These are phyloP conservation scores for Antennarius maculatus DNA, from an alignment of 2,797 vertebrate genomes.

Conservation along the genomic window DNA sequence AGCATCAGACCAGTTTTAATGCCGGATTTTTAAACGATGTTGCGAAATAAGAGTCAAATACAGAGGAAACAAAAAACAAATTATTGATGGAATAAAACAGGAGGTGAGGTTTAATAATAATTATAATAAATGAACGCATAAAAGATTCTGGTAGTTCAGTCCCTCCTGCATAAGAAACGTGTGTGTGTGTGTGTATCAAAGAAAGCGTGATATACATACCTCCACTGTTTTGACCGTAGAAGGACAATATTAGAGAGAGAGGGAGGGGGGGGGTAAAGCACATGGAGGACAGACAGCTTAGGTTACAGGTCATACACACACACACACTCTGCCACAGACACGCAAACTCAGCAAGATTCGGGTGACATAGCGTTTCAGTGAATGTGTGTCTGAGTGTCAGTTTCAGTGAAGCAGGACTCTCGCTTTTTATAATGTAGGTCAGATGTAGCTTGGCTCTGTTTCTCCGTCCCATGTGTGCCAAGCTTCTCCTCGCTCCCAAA, in stretches of 20 bases:
- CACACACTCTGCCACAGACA: slow-evolving; percentile 30
- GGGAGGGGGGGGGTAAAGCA: slow-evolving; percentile 50
- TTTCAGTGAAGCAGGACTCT: slow-evolving; percentile 71
- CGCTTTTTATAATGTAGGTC: slow-evolving; percentile 72
- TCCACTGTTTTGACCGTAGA: slow-evolving; percentile 50
- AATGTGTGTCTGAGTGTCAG: slow-evolving; percentile 68
- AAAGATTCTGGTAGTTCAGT: not conserved
- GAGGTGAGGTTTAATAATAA: not conserved
- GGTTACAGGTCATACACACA: slow-evolving; percentile 73
- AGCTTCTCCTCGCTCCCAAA: slow-evolving; percentile 19
- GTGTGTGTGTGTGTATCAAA: not conserved
- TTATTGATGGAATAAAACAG: slow-evolving; percentile 16
- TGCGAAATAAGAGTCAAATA: slow-evolving; percentile 16
- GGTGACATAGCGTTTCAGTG: slow-evolving; percentile 76
- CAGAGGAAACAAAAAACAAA: slow-evolving; percentile 18
- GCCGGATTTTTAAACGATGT: too few relatives aligned
- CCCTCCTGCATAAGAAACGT: not conserved
- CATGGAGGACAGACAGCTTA: slow-evolving; percentile 74
- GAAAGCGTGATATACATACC: slow-evolving; percentile 20
- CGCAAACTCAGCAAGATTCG: slow-evolving; percentile 76
- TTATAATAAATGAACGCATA: not conserved
- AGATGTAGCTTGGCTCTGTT: slow-evolving; percentile 36
- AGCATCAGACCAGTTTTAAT: too few relatives aligned
- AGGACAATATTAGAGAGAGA: slow-evolving; percentile 45
- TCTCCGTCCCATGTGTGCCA: slow-evolving; percentile 32